phyloP scores from a whole-genome alignment of 2,888 invertebrate species.

The Junonia oenone region DNA sequence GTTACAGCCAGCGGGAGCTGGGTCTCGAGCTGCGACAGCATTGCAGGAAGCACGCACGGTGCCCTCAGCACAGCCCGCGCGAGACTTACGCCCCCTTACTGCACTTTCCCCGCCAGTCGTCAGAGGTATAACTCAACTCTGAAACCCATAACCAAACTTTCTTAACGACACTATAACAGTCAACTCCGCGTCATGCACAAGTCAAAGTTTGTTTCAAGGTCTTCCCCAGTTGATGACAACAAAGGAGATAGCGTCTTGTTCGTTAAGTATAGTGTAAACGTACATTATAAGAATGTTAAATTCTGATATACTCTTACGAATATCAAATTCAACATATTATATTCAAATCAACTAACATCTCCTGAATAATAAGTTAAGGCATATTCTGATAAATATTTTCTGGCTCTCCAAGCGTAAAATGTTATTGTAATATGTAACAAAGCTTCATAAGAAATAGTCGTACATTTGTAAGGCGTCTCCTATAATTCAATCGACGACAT shows the following conservation, averaged over 20 bases:
- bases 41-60: constrained; percentile 85
- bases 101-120: constrained; percentile 87
- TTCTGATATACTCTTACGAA: not conserved
- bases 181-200: constrained; percentile 65
- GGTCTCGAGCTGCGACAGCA: constrained; percentile 89
- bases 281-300: not conserved
- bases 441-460: constrained; percentile 47
- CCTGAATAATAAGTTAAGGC: not conserved
- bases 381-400: constrained; percentile 12
- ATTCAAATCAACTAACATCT: not conserved
- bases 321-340: not conserved
- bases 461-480: constrained; percentile 54
- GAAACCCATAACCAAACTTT: constrained; percentile 65
- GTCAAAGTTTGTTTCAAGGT: constrained; percentile 74
- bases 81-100: constrained; percentile 66
- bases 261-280: not conserved
- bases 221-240: constrained; percentile 30
- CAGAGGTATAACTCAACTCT: constrained; percentile 81
- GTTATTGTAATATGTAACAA: constrained; percentile 1
- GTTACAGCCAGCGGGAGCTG: constrained; percentile 89
- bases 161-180: constrained; percentile 69
- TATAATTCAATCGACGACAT: constrained; percentile 42
- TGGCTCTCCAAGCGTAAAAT: not conserved
- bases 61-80: constrained; percentile 70
- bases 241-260: constrained; percentile 7